These are phyloP conservation scores for Vulpes ferrilata DNA, from an alignment of 2,113 vertebrate genomes.

Conservation along the genomic window DNA sequence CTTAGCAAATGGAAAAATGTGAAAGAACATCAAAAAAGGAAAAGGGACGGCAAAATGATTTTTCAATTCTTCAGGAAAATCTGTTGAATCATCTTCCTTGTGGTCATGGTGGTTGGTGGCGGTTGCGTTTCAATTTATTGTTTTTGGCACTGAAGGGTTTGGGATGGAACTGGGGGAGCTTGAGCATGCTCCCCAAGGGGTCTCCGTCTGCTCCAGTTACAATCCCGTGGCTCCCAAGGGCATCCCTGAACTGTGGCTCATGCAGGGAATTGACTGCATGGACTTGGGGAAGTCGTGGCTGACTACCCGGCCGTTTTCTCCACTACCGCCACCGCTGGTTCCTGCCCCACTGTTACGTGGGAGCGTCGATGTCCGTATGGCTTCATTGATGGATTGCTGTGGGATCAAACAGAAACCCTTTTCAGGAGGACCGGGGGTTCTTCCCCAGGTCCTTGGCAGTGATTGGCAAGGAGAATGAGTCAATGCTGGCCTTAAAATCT, in stretches of 20 bases:
- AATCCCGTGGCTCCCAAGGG: constrained; percentile 98
- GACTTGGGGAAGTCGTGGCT: constrained; percentile 99
- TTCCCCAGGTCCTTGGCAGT: constrained; percentile 88
- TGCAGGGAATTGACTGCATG: constrained; percentile 98
- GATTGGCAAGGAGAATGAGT: constrained; percentile 65
- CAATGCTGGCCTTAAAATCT: constrained; percentile 12
- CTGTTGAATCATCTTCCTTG: constrained; percentile 84
- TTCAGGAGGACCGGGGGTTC: constrained; percentile 90
- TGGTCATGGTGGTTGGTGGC: constrained; percentile 80
- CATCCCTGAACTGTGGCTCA: constrained; percentile 98
- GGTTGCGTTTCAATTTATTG: constrained; percentile 82
- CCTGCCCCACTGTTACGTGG: constrained; percentile 94
- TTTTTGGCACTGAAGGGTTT: constrained; percentile 94
- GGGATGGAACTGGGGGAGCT: constrained; percentile 87
- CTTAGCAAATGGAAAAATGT: constrained; percentile 75
- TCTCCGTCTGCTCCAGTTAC: constrained; percentile 91
- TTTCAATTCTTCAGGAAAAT: constrained; percentile 87
- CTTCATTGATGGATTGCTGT: constrained; percentile 98
- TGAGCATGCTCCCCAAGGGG: constrained; percentile 86
- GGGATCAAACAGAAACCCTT: constrained; percentile 93
- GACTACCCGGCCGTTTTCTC: constrained; percentile 98
- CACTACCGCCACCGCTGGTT: constrained; percentile 93
- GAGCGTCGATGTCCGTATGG: constrained; percentile 97
- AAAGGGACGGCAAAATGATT: constrained; percentile 83
- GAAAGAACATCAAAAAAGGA: constrained; percentile 63